Evolutionary conservation across 2,113 vertebrate species (phyloP).

Genomic region (Eonycteris spelaea): DNA sequence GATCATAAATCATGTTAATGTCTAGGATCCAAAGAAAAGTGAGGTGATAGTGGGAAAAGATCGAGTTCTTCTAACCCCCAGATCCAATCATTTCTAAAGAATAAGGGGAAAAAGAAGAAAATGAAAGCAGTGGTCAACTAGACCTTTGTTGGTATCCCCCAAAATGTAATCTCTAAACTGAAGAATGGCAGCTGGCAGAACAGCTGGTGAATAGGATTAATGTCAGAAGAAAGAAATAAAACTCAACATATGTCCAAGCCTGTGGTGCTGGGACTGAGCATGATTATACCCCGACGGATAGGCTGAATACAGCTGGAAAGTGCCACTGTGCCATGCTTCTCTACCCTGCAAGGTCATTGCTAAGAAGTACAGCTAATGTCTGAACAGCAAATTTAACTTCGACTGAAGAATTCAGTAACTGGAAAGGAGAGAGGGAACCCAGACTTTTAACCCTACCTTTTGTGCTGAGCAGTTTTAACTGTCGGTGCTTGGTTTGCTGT

Average conservation of each 20-base stretch:
- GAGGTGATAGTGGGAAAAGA: constrained; percentile 81
- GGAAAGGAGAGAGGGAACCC: constrained; percentile 48
- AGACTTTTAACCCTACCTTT: constrained; percentile 51
- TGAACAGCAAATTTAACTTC: constrained; percentile 90
- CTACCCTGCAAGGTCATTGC: constrained; percentile 98
- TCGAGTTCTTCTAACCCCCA: constrained; percentile 78
- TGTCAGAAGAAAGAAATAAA: constrained; percentile 99
- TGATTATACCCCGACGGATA: constrained; percentile 99
- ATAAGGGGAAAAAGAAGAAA: constrained; percentile 48
- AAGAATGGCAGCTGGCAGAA: constrained; percentile 99
- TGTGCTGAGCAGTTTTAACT: constrained; percentile 68
- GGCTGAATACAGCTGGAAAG: constrained; percentile 99
- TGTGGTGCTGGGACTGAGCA: constrained; percentile 97
- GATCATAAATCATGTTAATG: constrained; percentile 84
- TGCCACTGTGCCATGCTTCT: constrained; percentile 91
- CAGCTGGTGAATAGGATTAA: constrained; percentile 99
- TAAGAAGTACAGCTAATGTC: constrained; percentile 93
- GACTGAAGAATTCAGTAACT: constrained; percentile 79
- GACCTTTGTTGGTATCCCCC: constrained; percentile 94
- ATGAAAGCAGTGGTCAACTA: constrained; percentile 92
- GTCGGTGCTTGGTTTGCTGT: constrained; percentile 43
- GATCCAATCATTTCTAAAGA: constrained; percentile 86
- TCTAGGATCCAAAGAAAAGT: constrained; percentile 78
- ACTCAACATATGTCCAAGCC: constrained; percentile 99
- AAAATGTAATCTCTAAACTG: constrained; percentile 98